Evolutionary conservation across 1,140 invertebrate genomes (phyloP).

Genomic region (Zaprionus ghesquierei): DNA sequence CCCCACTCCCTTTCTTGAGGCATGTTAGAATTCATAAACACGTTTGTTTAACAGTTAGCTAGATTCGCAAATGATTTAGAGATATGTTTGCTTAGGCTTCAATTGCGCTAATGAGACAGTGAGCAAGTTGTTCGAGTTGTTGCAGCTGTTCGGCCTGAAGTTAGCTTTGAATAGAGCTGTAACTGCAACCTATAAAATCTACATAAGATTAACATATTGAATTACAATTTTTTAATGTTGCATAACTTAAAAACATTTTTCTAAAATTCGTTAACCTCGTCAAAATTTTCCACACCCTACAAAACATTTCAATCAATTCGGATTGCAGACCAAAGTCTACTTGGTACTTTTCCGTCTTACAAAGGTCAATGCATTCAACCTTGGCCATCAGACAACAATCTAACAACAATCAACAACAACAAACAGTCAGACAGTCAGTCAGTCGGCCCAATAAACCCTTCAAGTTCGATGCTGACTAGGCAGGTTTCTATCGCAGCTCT

Average conservation of each 20-base stretch:
- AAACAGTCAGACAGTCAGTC: too few species aligned
- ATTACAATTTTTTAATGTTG: not conserved
- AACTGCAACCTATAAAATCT: not conserved
- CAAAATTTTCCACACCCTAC: not conserved
- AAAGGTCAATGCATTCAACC: conserved; percentile 60
- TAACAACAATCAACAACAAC: not conserved
- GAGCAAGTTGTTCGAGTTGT: conserved; percentile 29
- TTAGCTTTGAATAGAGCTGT: too few species aligned
- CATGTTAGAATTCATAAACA: conserved; percentile 4
- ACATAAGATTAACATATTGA: not conserved
- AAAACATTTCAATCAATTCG: not conserved
- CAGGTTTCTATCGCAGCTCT: conserved; percentile 42
- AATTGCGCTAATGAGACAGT: conserved; percentile 14
- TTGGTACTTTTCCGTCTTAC: conserved; percentile 47
- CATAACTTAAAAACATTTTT: not conserved
- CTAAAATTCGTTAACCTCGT: not conserved
- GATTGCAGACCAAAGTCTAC: not conserved
- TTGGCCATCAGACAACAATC: conserved; percentile 55
- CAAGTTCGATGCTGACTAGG: conserved; percentile 55
- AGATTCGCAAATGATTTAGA: not conserved
- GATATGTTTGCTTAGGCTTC: conserved; percentile 12
- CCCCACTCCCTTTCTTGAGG: not conserved
- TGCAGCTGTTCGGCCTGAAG: too few species aligned
- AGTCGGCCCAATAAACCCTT: conserved; percentile 45
- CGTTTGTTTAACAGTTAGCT: conserved; percentile 7